These are phyloP conservation scores for Portevinia maculata DNA, from an alignment of 2,888 invertebrate genomes.

Conservation along the genomic window DNA sequence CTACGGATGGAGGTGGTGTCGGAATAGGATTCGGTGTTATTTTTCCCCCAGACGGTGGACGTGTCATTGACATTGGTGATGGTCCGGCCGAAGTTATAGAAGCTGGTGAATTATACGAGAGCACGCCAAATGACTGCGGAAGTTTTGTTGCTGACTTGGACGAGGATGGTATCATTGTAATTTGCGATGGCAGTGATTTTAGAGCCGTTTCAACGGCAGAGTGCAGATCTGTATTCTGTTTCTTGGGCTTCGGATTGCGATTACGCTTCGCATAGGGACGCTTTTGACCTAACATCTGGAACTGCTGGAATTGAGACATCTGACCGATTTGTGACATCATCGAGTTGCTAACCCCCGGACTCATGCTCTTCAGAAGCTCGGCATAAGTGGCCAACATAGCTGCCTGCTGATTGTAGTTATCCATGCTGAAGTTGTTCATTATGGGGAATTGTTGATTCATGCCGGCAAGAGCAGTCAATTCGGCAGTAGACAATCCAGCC, in stretches of 20 bases:
- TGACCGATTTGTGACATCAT: slow-evolving; percentile 73
- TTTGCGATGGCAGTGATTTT: slow-evolving; percentile 62
- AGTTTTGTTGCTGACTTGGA: slow-evolving; percentile 52
- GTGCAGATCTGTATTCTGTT: slow-evolving; percentile 49
- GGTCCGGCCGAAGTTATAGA: slow-evolving; percentile 65
- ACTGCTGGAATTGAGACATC: slow-evolving; percentile 70
- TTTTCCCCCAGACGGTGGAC: slow-evolving; percentile 38
- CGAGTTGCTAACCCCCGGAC: slow-evolving; percentile 44
- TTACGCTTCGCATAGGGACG: slow-evolving; percentile 74
- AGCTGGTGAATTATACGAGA: slow-evolving; percentile 53
- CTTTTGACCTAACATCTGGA: slow-evolving; percentile 73
- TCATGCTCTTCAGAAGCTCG: slow-evolving; percentile 73
- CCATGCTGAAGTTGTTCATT: slow-evolving; percentile 70
- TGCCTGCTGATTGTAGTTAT: slow-evolving; percentile 75
- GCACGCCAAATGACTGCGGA: slow-evolving; percentile 50
- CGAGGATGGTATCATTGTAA: slow-evolving; percentile 58
- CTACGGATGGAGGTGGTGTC: slow-evolving; percentile 35
- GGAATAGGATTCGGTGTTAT: slow-evolving; percentile 55
- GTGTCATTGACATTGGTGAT: slow-evolving; percentile 57
- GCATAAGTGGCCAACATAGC: slow-evolving; percentile 75
- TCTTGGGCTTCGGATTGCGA: slow-evolving; percentile 73
- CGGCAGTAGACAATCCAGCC: slow-evolving; percentile 35
- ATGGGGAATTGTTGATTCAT: slow-evolving; percentile 64
- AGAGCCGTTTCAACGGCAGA: slow-evolving; percentile 51
- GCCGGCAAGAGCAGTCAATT: slow-evolving; percentile 58